These are phyloP conservation scores for Redunca redunca DNA, from an alignment of 2,113 vertebrate genomes.

Conservation along the genomic window DNA sequence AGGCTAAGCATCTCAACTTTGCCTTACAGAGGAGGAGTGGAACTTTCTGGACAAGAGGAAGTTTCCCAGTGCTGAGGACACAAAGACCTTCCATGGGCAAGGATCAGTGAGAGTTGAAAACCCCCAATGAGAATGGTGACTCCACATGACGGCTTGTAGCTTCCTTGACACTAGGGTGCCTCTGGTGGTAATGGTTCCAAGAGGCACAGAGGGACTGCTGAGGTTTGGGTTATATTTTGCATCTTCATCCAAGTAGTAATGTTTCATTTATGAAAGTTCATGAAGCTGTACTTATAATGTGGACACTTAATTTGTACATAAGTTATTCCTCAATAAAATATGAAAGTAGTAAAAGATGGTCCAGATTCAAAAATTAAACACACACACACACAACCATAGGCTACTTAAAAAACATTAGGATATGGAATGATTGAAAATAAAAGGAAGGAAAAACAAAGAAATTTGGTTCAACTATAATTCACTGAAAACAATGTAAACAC, in stretches of 20 bases:
- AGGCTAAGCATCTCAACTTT: neutral
- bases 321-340: neutral
- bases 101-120: neutral
- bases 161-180: accelerated
- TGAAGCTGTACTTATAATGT: accelerated
- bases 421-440: neutral
- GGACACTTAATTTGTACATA: neutral
- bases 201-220: neutral
- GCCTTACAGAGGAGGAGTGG: neutral
- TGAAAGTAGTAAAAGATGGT: neutral
- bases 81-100: neutral
- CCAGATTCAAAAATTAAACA: neutral
- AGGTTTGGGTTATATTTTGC: neutral
- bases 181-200: neutral
- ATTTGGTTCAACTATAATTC: neutral
- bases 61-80: neutral
- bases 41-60: neutral
- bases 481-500: neutral
- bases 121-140: too few species aligned
- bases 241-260: neutral
- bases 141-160: neutral
- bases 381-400: neutral
- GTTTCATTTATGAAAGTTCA: neutral
- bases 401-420: neutral
- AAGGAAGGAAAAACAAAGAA: neutral